Evolutionary conservation across 2,797 vertebrate genomes (phyloP), one percentile per base, ranked within the genome.

Genomic region (Graptemys geographica): DNA sequence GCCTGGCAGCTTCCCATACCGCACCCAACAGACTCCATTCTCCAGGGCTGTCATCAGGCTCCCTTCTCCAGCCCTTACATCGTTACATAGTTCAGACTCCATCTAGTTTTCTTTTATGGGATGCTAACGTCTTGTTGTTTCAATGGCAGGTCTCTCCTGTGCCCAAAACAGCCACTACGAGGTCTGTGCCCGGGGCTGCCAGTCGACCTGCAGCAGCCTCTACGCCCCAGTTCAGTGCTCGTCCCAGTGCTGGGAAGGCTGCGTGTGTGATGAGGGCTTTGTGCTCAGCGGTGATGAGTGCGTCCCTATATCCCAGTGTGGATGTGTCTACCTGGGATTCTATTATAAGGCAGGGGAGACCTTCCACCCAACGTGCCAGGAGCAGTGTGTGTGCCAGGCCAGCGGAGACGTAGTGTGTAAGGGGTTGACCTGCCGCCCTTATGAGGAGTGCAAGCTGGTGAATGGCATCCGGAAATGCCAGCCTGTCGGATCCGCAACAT

Each of bases 391-490:
- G 86, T 98, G 98, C 41, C 59, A 92, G 51, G 31, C 84, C 0
- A 86, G 88, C 1, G 93, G 97, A n/a, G 53, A 95, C 10, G 95
- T 98, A 83, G 89, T 5, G 78, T 98, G 98, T 88, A 74, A 84
- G 31, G 81, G 1, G 2, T 9, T 31, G 7, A 27, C 87, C 0
- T 99, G 98, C 86, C 91, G 97, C 28, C 97, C 97, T 53, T 96
- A 98, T 81, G 98, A 98, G 91, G 90, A 87, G 0, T 98, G 98
- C 93, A 92, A 93, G 49, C 88, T 97, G 6, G 59, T 93, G 31
- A 86, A 90, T 0, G 97, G 95, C 6, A 47, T 93, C 57, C 98
- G 89, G 0, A 81, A 96, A 79, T 98, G 98, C 2, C 87, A 98
- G 31, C 92, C 98, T n/a, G n/a, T n/a, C n/a, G n/a, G n/a, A n/a